Conservation (phyloP, 2,113 vertebrate genomes). For the Todiramphus chloris region DNA sequence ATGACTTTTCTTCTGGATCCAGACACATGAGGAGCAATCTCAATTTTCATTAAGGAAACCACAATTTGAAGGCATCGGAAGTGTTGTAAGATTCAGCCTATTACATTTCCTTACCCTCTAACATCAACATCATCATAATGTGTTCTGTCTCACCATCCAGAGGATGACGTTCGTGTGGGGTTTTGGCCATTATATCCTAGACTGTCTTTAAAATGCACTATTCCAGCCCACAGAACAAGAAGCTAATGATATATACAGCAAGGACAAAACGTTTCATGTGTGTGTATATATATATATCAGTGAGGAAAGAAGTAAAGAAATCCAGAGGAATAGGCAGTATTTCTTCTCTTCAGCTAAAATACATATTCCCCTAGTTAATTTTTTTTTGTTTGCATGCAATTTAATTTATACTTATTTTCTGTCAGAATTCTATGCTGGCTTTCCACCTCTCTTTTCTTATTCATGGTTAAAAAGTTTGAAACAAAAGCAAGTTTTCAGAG, state of each 20-base stretch:
- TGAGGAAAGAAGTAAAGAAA: neutral
- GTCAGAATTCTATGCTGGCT: neutral
- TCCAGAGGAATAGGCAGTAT: neutral
- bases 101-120: neutral
- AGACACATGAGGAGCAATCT: neutral
- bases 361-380: neutral
- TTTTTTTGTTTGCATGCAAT: neutral
- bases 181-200: neutral
- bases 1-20: neutral
- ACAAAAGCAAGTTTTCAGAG: neutral
- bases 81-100: neutral
- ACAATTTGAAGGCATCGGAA: neutral
- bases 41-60: neutral
- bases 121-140: neutral
- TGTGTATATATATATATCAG: neutral
- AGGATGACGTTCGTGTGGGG: neutral
- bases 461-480: neutral
- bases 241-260: neutral
- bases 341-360: neutral
- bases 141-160: neutral
- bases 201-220: neutral
- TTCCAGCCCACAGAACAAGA: neutral
- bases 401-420: neutral
- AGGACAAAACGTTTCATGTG: neutral
- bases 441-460: neutral